A percentile compares a stretch with the other conserved stretches of the same genome.
These are phyloP conservation scores for Drosophila mayaguana DNA, from an alignment of 2,888 invertebrate species.

Conservation along the genomic window DNA sequence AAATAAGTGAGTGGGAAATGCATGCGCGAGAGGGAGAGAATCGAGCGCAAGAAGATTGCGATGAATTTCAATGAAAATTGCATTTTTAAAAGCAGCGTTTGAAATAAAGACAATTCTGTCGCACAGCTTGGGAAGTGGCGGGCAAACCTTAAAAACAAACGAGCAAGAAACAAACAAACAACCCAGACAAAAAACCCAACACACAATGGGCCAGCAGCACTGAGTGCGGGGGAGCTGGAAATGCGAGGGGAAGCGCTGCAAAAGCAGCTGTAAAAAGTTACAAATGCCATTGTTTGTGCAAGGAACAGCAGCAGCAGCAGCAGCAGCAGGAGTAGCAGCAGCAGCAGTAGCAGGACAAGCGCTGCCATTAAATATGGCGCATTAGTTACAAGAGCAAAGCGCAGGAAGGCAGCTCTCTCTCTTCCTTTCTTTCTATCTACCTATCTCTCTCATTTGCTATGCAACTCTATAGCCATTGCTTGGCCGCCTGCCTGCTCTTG, in stretches of 20 bases:
- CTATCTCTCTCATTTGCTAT: not conserved
- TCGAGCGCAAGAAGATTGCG: conserved; percentile 44
- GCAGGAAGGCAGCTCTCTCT: conserved; percentile 35
- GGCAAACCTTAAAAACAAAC: conserved; percentile 39
- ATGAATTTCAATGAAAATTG: conserved; percentile 79
- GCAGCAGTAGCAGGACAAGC: conserved; percentile 33
- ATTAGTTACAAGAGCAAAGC: conserved; percentile 77
- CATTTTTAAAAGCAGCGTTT: conserved; percentile 73
- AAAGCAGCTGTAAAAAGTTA: conserved; percentile 72
- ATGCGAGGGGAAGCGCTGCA: conserved; percentile 9
- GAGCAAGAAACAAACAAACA: conserved; percentile 39
- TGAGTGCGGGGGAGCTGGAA: no score
- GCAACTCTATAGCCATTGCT: conserved; percentile 3
- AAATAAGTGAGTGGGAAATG: conserved; percentile 36
- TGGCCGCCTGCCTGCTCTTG: conserved; percentile 39
- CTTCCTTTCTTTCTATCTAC: not conserved
- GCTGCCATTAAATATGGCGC: conserved; percentile 72
- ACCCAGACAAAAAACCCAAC: conserved; percentile 39
- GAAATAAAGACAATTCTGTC: conserved; percentile 72
- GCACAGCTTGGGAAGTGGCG: conserved; percentile 18
- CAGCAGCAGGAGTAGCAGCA: not conserved
- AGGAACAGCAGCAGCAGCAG: conserved; percentile 20
- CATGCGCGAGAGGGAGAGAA: conserved; percentile 5
- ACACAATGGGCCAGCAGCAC: conserved; percentile 36
- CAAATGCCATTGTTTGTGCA: conserved; percentile 64